phyloP scores from a whole-genome alignment of 2,888 invertebrate species.

The Criorhina ranunculi region DNA sequence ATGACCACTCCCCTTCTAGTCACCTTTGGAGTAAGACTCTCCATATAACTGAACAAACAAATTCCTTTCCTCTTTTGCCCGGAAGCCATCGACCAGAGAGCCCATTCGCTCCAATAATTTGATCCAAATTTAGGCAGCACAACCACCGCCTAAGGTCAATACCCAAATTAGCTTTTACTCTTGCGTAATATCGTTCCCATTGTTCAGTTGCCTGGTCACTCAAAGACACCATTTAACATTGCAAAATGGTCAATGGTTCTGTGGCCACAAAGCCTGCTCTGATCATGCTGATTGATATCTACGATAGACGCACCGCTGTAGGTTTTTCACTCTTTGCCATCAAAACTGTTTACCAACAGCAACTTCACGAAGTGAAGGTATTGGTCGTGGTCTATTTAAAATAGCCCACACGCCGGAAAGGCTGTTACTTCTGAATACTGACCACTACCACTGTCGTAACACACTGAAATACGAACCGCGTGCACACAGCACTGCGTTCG shows the following conservation, averaged over 20 bases:
- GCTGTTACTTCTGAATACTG: slow-evolving; percentile 53
- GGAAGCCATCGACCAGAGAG: slow-evolving; percentile 17
- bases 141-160: slow-evolving; percentile 73
- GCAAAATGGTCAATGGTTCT: slow-evolving; percentile 47
- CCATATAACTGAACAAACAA: slow-evolving; percentile 5
- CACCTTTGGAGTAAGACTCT: slow-evolving; percentile 13
- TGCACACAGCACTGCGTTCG: slow-evolving; percentile 52
- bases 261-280: slow-evolving; percentile 14
- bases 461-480: slow-evolving; percentile 58
- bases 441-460: slow-evolving; percentile 73
- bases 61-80: slow-evolving; percentile 43
- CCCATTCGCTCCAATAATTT: slow-evolving; percentile 48
- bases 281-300: slow-evolving; percentile 67
- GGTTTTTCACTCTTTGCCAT: slow-evolving; percentile 24
- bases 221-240: slow-evolving; percentile 34
- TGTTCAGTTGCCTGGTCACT: slow-evolving; percentile 20
- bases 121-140: slow-evolving; percentile 54
- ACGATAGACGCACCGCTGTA: slow-evolving; percentile 21
- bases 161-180: slow-evolving; percentile 65
- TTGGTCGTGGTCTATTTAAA: slow-evolving; percentile 73
- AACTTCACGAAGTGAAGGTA: slow-evolving; percentile 40
- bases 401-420: slow-evolving; percentile 67
- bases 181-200: slow-evolving; percentile 49
- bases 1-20: slow-evolving; percentile 6
- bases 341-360: slow-evolving; percentile 29